Conservation (phyloP, 92 coral and sea anemone genomes). For the Zoanthus sansibaricus region DNA sequence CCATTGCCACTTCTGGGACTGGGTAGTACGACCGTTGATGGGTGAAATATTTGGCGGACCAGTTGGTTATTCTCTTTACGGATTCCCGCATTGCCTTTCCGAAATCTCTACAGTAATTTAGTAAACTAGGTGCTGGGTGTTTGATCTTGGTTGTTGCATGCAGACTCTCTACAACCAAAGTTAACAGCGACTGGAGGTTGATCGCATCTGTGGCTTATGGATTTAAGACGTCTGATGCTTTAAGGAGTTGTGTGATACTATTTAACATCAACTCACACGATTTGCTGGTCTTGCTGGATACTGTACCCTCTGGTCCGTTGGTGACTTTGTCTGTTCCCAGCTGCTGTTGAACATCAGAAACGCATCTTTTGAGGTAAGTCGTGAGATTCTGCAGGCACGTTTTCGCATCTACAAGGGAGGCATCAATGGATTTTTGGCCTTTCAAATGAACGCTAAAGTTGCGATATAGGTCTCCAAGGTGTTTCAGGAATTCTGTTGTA, state of each 20-base stretch:
- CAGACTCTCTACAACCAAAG: slow-evolving; percentile 44
- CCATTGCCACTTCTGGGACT: slow-evolving; percentile 19
- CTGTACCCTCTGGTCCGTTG: slow-evolving; percentile 1
- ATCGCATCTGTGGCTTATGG: slow-evolving; percentile 28
- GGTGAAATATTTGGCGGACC: slow-evolving; percentile 45
- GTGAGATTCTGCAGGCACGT: slow-evolving; percentile 33
- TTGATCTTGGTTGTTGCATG: slow-evolving; percentile 24
- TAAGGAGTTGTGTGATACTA: slow-evolving; percentile 39
- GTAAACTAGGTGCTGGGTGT: not conserved
- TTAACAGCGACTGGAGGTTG: slow-evolving; percentile 22
- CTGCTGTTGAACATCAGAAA: slow-evolving; percentile 20
- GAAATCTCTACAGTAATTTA: slow-evolving; percentile 17
- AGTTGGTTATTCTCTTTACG: slow-evolving; percentile 26
- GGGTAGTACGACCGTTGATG: slow-evolving; percentile 46
- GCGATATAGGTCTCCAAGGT: not conserved
- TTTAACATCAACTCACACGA: slow-evolving; percentile 46
- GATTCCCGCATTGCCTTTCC: slow-evolving; percentile 29
- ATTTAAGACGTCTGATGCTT: slow-evolving; percentile 16
- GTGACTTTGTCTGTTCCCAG: not conserved
- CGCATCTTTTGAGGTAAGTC: slow-evolving; percentile 25
- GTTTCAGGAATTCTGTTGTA: not conserved
- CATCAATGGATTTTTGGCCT: not conserved
- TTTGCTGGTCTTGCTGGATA: slow-evolving; percentile 29
- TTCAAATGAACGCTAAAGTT: not conserved
- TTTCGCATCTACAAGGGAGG: slow-evolving; percentile 36